Evolutionary conservation across 2,797 vertebrate genomes (phyloP).

Genomic region (Danio choprae): DNA sequence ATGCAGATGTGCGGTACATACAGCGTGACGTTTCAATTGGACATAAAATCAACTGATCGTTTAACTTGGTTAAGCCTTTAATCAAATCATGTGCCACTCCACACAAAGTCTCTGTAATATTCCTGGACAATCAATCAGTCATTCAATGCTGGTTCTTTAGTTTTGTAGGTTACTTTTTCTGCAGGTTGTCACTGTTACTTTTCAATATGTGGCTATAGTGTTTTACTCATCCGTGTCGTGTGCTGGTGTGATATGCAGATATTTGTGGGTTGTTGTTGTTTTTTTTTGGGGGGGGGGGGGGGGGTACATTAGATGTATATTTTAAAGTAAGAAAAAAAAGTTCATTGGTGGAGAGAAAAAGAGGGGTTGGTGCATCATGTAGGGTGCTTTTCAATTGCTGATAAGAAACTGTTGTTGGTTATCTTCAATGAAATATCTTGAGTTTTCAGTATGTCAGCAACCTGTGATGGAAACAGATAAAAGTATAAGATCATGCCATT

Average conservation of each 20-base stretch:
- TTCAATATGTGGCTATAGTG: neutral
- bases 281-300: no score
- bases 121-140: slow-evolving; percentile 13
- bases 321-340: neutral
- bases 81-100: neutral
- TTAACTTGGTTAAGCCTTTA: neutral
- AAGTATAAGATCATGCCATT: neutral
- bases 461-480: slow-evolving; percentile 26
- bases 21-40: neutral
- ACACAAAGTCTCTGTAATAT: neutral
- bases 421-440: slow-evolving; percentile 3
- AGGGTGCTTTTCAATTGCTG: slow-evolving; percentile 11
- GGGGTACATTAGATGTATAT: neutral
- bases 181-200: neutral
- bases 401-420: neutral
- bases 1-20: slow-evolving; percentile 21
- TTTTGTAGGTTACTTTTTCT: neutral
- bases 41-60: neutral
- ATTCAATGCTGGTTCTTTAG: slow-evolving; percentile 13
- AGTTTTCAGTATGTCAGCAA: neutral
- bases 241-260: slow-evolving; percentile 8
- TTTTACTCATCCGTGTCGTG: neutral
- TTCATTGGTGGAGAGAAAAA: neutral
- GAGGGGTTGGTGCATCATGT: slow-evolving; percentile 24
- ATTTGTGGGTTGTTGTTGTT: no score